phyloP scores from a whole-genome alignment of 1,140 invertebrate genomes.

The Mylabris phalerata region DNA sequence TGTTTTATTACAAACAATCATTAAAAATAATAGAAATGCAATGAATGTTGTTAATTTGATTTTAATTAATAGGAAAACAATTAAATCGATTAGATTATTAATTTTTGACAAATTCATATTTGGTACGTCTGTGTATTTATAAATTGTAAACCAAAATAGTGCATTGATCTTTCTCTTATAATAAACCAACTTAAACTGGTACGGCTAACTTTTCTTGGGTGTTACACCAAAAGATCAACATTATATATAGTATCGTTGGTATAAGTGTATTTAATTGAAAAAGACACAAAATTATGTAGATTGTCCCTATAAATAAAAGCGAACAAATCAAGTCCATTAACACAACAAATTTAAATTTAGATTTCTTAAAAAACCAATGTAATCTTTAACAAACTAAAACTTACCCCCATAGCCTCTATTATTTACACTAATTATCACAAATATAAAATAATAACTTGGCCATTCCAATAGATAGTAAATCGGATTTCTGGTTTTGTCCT shows the following conservation, averaged over 20 bases:
- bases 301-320: too few species aligned
- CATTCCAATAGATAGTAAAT: conserved; percentile 51
- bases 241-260: too few species aligned
- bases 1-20: conserved; percentile 10
- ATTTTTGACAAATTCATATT: neutral
- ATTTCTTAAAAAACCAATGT: neutral
- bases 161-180: too few species aligned
- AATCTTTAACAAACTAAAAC: neutral
- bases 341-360: neutral
- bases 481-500: conserved; percentile 48
- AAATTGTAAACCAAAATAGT: neutral
- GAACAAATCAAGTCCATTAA: too few species aligned
- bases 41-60: neutral
- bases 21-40: neutral
- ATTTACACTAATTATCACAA: conserved; percentile 11
- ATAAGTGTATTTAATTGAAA: too few species aligned
- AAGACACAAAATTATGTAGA: too few species aligned
- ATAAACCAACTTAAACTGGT: too few species aligned
- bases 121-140: neutral
- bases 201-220: too few species aligned
- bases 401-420: neutral
- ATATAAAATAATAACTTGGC: conserved; percentile 41
- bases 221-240: too few species aligned
- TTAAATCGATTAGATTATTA: neutral
- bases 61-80: neutral